These are phyloP conservation scores for Holothuria leucospilota DNA, from an alignment of 53 echinoderm and acorn worm genomes.

Conservation along the genomic window DNA sequence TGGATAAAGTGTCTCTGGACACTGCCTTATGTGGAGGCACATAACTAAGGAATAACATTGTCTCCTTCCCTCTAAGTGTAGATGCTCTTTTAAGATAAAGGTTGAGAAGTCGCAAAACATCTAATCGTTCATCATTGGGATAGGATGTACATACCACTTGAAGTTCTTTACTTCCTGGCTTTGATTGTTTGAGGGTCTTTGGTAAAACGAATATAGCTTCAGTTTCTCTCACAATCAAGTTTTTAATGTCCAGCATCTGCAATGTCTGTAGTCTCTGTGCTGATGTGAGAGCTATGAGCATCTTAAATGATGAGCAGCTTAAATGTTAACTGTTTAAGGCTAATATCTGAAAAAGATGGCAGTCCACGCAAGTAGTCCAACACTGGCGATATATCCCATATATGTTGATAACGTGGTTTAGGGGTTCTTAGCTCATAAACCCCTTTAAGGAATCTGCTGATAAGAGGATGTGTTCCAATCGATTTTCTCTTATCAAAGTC, in stretches of 20 bases:
- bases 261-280: slow-evolving; percentile 1
- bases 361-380: background rate
- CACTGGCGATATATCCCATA: background rate
- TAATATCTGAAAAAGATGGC: background rate
- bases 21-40: too few relatives aligned
- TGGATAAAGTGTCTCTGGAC: too few relatives aligned
- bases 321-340: background rate
- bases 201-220: background rate
- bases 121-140: too few relatives aligned
- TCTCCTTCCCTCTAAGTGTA: too few relatives aligned
- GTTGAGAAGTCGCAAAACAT: too few relatives aligned
- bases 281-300: background rate
- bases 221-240: background rate
- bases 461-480: too few relatives aligned
- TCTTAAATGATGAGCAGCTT: background rate
- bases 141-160: background rate
- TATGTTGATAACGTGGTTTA: too few relatives aligned
- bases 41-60: too few relatives aligned
- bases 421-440: too few relatives aligned
- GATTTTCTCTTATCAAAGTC: too few relatives aligned
- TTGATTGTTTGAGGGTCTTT: background rate
- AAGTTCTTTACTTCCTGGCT: background rate
- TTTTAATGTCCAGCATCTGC: background rate
- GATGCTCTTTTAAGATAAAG: too few relatives aligned
- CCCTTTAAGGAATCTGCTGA: too few relatives aligned